Evolutionary conservation across 2,888 invertebrate species (phyloP), one percentile per base, ranked within the genome.

Genomic region (Cephus sareptanus): DNA sequence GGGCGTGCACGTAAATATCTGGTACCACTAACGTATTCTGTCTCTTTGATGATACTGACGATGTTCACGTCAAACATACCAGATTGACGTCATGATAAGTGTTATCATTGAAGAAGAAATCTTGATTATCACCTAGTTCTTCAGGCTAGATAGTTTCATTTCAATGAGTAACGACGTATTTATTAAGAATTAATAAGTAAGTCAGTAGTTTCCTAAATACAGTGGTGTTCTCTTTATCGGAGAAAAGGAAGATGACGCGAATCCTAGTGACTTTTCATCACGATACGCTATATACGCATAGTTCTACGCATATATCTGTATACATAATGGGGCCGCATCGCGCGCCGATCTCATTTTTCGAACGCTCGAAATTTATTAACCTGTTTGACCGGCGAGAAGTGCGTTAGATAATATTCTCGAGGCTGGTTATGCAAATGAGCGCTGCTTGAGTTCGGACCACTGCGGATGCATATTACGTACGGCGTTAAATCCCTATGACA

Each of bases 401-500:
- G 75, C 78, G 73, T 79, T 81, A 78, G 74, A 76, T 81, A 79
- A 81, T 76, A 77, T 79, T 69, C 23, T 74, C 56, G 34, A 71
- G 78, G 74, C 79, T 78, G 78, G 79, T 81, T 81, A 79, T 81
- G 79, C 78, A 78, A 81, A 81, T 81, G 71, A 79, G 78, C 30
- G 74, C 70, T 74, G 69, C 76, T 69, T 70, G 56, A 79, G 71
- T 70, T 74, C 56, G 74, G 37, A 40, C 40, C 73, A n/a, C 76
- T 40, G 77, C 23, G 31, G 71, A 31, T 71, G 71, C 71, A 71
- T 71, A 71, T 71, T 71, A 71, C 71, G 71, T 34, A 11, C 71
- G 71, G 71, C 31, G 71, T 71, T 71, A 34, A 71, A 71, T 23
- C 34, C 71, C 15, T 34, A 34, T 23, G 71, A 71, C 71, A 34